Evolutionary conservation across 2,113 vertebrate genomes (phyloP).

Genomic region (Hydrolagus affinis): DNA sequence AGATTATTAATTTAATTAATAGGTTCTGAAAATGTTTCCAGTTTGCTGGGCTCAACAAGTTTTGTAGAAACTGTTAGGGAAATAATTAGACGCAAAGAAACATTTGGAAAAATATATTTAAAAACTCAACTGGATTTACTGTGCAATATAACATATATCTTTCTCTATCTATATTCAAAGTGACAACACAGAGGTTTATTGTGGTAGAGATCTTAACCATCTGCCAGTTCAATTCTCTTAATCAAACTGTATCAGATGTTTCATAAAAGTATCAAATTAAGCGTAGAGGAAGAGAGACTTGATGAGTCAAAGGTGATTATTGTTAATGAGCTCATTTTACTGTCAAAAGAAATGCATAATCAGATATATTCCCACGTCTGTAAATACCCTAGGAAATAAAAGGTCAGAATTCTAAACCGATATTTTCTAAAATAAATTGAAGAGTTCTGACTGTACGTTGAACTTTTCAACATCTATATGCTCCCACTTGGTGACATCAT

Average conservation of each 20-base stretch:
- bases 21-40: background rate
- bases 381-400: background rate
- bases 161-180: background rate
- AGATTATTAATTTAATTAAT: background rate
- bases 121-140: background rate
- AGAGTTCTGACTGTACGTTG: too few species aligned
- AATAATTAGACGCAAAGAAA: background rate
- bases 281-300: background rate
- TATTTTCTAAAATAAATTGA: too few species aligned
- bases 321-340: background rate
- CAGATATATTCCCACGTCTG: background rate
- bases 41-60: constrained; percentile 36
- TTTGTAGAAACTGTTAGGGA: constrained; percentile 34
- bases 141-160: background rate
- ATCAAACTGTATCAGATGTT: constrained; percentile 35
- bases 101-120: background rate
- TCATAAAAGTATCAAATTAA: background rate
- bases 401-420: background rate
- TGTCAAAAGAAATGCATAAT: background rate
- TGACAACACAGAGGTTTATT: constrained; percentile 38
- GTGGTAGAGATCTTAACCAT: constrained; percentile 33
- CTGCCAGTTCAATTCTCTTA: constrained; percentile 40
- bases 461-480: too few species aligned
- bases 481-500: too few species aligned
- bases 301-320: background rate